A percentile compares a stretch with the other conserved stretches of the same genome.
Conservation (phyloP, 2,888 invertebrate genomes). For the Athalia cordata region DNA sequence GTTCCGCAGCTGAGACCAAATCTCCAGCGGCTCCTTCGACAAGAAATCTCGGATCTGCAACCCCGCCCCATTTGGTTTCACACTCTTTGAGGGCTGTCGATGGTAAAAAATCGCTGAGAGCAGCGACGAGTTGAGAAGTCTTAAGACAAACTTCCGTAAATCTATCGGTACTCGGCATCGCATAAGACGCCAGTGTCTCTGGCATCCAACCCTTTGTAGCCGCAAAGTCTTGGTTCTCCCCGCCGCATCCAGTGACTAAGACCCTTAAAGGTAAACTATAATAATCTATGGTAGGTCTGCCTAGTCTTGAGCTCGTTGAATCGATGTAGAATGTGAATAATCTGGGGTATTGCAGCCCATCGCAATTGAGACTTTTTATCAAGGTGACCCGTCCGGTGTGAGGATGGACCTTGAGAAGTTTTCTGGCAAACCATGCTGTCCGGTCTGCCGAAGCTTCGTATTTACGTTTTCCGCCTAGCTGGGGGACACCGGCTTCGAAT, state of each 20-base stretch:
- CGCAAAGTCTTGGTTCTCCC: constrained; percentile 78
- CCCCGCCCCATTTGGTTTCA: constrained; percentile 85
- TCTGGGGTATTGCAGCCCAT: constrained; percentile 88
- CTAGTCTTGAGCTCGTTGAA: constrained; percentile 86
- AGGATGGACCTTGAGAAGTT: constrained; percentile 84
- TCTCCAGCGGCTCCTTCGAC: constrained; percentile 88
- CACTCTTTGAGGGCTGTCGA: constrained; percentile 84
- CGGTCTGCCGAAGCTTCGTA: constrained; percentile 88
- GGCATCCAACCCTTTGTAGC: constrained; percentile 91
- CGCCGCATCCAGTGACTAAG: constrained; percentile 84
- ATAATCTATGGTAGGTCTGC: constrained; percentile 84
- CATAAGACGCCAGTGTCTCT: constrained; percentile 90
- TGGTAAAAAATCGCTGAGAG: constrained; percentile 86
- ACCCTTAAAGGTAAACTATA: constrained; percentile 87
- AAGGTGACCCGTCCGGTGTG: constrained; percentile 85
- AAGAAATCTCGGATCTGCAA: constrained; percentile 84
- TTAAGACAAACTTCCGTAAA: constrained; percentile 89
- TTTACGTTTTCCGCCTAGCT: constrained; percentile 85
- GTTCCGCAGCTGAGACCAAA: constrained; percentile 85
- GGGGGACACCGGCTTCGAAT: constrained; percentile 88
- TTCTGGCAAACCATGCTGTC: constrained; percentile 88
- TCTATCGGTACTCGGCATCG: constrained; percentile 87
- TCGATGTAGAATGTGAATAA: constrained; percentile 91
- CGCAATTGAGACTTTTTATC: constrained; percentile 83
- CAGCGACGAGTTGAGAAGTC: constrained; percentile 87